Evolutionary conservation across 2,888 invertebrate genomes (phyloP).

Genomic region (Lacanobia wlatinum): DNA sequence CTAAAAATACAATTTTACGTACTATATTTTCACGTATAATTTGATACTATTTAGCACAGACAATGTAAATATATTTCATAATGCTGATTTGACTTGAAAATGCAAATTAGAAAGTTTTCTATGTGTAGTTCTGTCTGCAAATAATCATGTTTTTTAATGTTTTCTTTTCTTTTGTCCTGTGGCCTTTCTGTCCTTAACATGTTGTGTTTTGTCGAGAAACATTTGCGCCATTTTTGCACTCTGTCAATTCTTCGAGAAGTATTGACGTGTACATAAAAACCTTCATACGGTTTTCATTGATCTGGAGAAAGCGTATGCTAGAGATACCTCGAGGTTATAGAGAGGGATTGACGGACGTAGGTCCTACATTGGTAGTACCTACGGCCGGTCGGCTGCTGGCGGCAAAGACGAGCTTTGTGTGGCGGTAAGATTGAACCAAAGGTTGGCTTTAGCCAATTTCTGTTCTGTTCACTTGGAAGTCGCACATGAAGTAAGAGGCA

Average conservation of each 20-base stretch:
- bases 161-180: conserved; percentile 8
- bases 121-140: background rate
- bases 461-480: background rate
- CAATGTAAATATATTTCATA: background rate
- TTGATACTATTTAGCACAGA: conserved; percentile 3
- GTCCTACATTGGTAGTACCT: background rate
- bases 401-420: background rate
- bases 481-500: background rate
- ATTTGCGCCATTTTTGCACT: background rate
- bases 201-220: background rate
- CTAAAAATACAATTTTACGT: conserved; percentile 13
- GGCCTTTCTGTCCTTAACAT: background rate
- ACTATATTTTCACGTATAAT: background rate
- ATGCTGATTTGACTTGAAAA: background rate
- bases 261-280: too few relatives aligned
- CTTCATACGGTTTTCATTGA: background rate
- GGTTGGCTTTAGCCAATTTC: background rate
- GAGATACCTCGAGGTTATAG: background rate
- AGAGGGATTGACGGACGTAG: background rate
- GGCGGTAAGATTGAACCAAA: background rate
- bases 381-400: background rate
- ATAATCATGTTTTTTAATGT: background rate
- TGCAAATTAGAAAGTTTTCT: background rate
- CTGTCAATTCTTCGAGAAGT: background rate
- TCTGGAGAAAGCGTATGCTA: background rate